phyloP scores from a whole-genome alignment of 2,113 vertebrate species.

The Odocoileus hemionus region DNA sequence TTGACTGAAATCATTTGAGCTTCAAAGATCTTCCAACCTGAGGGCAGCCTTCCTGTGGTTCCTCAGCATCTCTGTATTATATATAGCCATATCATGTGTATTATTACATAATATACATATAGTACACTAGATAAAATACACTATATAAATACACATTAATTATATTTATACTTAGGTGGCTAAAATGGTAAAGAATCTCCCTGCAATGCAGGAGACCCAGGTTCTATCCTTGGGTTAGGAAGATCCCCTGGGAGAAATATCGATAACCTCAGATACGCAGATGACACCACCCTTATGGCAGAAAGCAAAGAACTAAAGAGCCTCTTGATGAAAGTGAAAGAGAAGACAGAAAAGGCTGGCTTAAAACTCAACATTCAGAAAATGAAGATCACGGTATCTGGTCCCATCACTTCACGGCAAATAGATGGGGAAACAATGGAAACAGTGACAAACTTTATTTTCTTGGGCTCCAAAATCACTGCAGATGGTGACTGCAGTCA shows the following conservation, averaged over 20 bases:
- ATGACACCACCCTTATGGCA: neutral
- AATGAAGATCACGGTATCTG: neutral
- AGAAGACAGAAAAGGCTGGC: neutral
- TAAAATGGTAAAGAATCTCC: neutral
- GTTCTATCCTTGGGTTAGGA: neutral
- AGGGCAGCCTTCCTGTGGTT: neutral
- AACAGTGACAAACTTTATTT: neutral
- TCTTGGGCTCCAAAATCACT: neutral
- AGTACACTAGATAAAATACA: neutral
- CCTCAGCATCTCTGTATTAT: neutral
- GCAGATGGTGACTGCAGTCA: neutral
- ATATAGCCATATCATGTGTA: neutral
- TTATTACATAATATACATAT: neutral
- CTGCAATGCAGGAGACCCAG: neutral
- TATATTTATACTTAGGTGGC: neutral
- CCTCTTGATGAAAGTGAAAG: neutral
- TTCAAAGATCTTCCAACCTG: neutral
- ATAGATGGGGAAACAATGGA: neutral
- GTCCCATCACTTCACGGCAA: neutral
- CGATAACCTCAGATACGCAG: neutral
- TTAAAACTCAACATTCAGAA: neutral
- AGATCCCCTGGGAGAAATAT: neutral
- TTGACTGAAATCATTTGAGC: neutral
- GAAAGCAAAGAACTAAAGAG: neutral
- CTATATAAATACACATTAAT: neutral